phyloP scores from a whole-genome alignment of 2,797 vertebrate genomes.

The Bryconaethiops microstoma region DNA sequence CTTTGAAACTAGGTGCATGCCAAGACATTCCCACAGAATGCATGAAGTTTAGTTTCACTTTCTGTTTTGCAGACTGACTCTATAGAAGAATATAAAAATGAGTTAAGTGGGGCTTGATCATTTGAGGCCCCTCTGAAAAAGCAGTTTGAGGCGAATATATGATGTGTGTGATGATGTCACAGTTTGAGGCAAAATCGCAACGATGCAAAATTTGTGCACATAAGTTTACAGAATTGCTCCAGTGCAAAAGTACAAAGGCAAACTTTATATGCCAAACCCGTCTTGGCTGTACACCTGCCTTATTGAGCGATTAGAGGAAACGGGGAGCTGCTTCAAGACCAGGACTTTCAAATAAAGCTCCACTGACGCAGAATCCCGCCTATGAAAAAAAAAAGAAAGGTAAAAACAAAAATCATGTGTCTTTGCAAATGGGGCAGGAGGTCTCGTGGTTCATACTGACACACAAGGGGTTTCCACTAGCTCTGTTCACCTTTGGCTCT shows the following conservation, averaged over 20 bases:
- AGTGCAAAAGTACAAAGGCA: not conserved
- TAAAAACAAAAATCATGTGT: not conserved
- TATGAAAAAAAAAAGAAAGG: not conserved
- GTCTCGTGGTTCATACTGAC: slow-evolving; percentile 4
- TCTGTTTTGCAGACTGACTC: too few species aligned
- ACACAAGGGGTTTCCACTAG: slow-evolving; percentile 18
- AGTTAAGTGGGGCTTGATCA: too few species aligned
- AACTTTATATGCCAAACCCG: not conserved
- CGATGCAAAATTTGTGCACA: too few species aligned
- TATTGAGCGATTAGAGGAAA: not conserved
- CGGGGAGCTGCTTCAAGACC: not conserved
- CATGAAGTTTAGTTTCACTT: too few species aligned
- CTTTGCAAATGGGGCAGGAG: not conserved
- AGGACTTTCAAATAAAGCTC: slow-evolving; percentile 14
- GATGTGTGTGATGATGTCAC: too few species aligned
- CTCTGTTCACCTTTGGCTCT: slow-evolving; percentile 22
- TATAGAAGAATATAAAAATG: too few species aligned
- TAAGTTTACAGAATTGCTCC: not conserved
- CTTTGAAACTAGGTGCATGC: too few species aligned
- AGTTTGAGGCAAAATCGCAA: too few species aligned
- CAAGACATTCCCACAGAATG: too few species aligned
- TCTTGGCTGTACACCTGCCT: not conserved
- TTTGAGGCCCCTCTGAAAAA: too few species aligned
- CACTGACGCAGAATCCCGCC: slow-evolving; percentile 6
- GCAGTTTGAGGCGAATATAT: too few species aligned